These are phyloP conservation scores for Picus viridis DNA, from an alignment of 2,797 vertebrate genomes.

Conservation along the genomic window DNA sequence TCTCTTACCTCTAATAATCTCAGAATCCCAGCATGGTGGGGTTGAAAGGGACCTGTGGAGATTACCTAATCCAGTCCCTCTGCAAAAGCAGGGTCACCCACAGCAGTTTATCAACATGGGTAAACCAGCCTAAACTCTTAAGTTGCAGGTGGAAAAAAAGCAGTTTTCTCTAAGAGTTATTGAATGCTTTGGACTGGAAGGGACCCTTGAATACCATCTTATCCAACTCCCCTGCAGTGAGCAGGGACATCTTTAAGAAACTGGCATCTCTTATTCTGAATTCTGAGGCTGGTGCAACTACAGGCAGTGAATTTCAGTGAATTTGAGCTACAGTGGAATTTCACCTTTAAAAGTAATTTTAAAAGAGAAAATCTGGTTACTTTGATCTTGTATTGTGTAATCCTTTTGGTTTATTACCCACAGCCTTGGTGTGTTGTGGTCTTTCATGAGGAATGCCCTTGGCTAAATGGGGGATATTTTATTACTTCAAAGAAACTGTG, in stretches of 20 bases:
- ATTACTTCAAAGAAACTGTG: neutral
- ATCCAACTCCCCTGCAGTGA: too few species aligned
- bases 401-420: neutral
- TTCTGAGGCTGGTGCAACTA: neutral
- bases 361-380: neutral
- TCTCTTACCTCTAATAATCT: neutral
- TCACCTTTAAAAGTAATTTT: neutral
- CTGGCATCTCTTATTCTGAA: fast-evolving
- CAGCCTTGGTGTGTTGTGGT: neutral
- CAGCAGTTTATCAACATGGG: neutral
- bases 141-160: neutral
- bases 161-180: neutral
- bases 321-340: neutral
- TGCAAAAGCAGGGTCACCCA: too few species aligned
- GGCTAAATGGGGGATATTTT: neutral
- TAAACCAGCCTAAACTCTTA: neutral
- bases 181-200: too few species aligned
- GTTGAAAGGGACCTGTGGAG: too few species aligned
- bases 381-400: neutral
- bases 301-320: neutral
- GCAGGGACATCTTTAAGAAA: too few species aligned
- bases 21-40: too few species aligned
- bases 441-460: neutral
- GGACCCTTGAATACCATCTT: too few species aligned
- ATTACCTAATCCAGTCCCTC: too few species aligned